Percentiles rank a stretch among this genome's conserved stretches.
Conservation (phyloP, 2,888 invertebrate genomes). For the Pachliopta kotzebuea region DNA sequence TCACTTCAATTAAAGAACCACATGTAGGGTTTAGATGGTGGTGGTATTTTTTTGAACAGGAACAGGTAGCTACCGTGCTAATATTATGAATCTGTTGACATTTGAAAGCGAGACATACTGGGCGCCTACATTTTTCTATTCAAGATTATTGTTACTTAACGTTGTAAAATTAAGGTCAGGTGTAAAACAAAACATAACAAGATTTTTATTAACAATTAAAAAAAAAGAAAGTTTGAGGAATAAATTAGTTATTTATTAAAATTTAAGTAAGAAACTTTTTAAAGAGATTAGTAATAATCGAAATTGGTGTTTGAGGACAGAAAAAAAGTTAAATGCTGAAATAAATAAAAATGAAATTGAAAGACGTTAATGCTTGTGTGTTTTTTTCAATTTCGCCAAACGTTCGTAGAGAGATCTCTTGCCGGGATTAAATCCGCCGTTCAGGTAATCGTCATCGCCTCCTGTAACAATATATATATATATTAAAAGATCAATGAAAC, state of each 20-base stretch:
- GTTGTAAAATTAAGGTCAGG: no score
- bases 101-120: no score
- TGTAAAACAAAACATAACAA: not conserved
- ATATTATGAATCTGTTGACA: no score
- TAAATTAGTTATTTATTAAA: not conserved
- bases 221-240: not conserved
- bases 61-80: no score
- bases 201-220: not conserved
- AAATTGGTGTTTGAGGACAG: not conserved
- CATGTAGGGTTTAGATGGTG: no score
- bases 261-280: not conserved
- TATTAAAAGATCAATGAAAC: not conserved
- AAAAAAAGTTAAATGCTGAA: not conserved
- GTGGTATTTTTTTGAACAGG: no score
- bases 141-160: no score
- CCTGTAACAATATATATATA: conserved; percentile 37
- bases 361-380: conserved; percentile 1
- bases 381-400: conserved; percentile 12
- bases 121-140: no score
- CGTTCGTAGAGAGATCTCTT: conserved; percentile 44
- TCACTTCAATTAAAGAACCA: no score
- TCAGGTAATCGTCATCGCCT: conserved; percentile 59
- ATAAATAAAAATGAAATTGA: not conserved
- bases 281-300: not conserved
- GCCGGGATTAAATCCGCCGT: conserved; percentile 65